Conservation (phyloP, 2,797 vertebrate species). For the Oreortyx pictus region DNA sequence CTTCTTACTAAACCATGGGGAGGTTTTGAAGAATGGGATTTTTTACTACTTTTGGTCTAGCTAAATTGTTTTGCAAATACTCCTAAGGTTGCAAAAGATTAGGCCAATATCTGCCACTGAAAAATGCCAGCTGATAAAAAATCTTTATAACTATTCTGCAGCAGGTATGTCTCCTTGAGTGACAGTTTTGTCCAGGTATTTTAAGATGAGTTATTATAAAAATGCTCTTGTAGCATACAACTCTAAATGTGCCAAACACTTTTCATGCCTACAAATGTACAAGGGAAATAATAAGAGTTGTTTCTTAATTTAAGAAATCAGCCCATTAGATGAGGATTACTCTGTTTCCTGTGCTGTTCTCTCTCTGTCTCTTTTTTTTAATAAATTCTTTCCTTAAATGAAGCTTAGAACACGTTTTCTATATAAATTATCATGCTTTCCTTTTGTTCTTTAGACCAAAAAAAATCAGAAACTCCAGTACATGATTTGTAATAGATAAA, state of each 20-base stretch:
- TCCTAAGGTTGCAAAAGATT: not conserved
- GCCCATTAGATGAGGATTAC: not conserved
- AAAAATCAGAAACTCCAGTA: not conserved
- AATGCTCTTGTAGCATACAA: not conserved
- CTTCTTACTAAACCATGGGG: not conserved
- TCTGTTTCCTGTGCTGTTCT: not conserved
- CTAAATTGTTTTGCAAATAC: not conserved
- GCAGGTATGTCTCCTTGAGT: not conserved
- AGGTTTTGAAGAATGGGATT: not conserved
- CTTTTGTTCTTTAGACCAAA: not conserved
- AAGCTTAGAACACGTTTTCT: not conserved
- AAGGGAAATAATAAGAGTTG: not conserved
- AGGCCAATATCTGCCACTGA: not conserved
- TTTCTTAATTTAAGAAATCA: not conserved
- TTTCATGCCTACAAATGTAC: not conserved
- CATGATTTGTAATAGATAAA: not conserved
- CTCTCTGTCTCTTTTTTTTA: not conserved
- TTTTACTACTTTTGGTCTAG: not conserved
- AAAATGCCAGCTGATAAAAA: not conserved
- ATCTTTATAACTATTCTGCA: not conserved
- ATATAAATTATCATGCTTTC: not conserved
- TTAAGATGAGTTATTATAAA: not conserved
- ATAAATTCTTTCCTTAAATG: not conserved
- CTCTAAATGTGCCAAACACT: accelerated
- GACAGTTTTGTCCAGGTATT: not conserved